Conservation (phyloP, 1,140 invertebrate genomes). For the Nasonia vitripennis region DNA sequence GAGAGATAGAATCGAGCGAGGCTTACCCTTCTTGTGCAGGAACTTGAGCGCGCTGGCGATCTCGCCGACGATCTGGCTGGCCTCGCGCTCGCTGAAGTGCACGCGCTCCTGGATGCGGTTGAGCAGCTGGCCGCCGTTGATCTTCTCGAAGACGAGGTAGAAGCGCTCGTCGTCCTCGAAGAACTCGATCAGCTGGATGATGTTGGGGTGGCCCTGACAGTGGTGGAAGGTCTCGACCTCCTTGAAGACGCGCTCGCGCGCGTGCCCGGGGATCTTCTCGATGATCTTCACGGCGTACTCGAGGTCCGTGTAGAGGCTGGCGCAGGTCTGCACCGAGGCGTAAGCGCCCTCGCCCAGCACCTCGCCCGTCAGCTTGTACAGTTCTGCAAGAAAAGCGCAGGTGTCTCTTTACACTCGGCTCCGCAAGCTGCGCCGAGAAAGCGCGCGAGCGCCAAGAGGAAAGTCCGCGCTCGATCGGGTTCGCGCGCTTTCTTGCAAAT, state of each 20-base stretch:
- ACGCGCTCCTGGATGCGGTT: slow-evolving; percentile 93
- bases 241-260: slow-evolving; percentile 94
- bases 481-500: no score
- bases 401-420: not conserved
- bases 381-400: slow-evolving; percentile 80
- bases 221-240: slow-evolving; percentile 99
- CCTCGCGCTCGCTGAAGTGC: slow-evolving; percentile 96
- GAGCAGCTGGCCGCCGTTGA: slow-evolving; percentile 93
- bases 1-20: no score
- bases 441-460: no score
- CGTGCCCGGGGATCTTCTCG: slow-evolving; percentile 95
- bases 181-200: slow-evolving; percentile 97
- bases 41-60: slow-evolving; percentile 96
- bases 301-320: slow-evolving; percentile 91
- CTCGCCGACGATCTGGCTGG: slow-evolving; percentile 93
- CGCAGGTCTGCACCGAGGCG: slow-evolving; percentile 95
- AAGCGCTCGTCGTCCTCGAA: slow-evolving; percentile 98
- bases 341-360: slow-evolving; percentile 97
- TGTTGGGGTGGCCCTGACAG: slow-evolving; percentile 96
- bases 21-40: slow-evolving; percentile 91
- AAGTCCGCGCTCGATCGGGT: no score
- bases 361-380: slow-evolving; percentile 96
- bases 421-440: no score
- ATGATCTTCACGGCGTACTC: slow-evolving; percentile 99
- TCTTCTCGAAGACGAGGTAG: slow-evolving; percentile 98